Base-by-base conservation (phyloP, 1,140 invertebrate species). In the Dendroctonus ponderosae region DNA sequence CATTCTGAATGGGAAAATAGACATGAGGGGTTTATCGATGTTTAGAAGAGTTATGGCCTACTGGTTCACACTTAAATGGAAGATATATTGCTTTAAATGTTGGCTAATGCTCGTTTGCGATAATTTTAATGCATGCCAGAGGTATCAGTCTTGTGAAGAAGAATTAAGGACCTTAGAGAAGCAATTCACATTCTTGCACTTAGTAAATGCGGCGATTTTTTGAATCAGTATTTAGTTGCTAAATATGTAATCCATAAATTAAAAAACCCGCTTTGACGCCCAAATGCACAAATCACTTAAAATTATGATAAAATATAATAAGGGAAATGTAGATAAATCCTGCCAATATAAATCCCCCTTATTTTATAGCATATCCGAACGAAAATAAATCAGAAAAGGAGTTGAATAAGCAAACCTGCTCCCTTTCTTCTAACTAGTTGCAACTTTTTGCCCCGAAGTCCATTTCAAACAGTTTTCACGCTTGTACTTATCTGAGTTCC, bases 21-120 rank as follows among this genome's bases (percentile, higher is more conserved):
- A 52, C 26, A 52, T 52, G 50, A 26, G 15, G 12, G 39, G 59
- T 61, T 61, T 61, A 61, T 61, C 59, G 59, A 61, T 61, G 41
- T 61, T 61, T 61, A 61, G 39, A 51, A 61, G 48, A 61, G 51
- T 50, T 61, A 61, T 61, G 39, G 44, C 48, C 5, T 8, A 39
- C 37, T 61, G 59, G 59, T 40, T 61, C 51, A 51, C 44, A 41
- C 7, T 51, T 49, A 50, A 39, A 61, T n/a, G 39, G 38, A 38
- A 50, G 41, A 61, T 61, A 39, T 50, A 50, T 49, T 50, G 6
- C 48, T n/a, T 6, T 2, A n/a, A 39, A 40, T 61, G 39, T 11
- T 15, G 11, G 43, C 41, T 44, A 15, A 15, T 46, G 41, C 37
- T n/a, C 41, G 43, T 26, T 26, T 14, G 9, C 43, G 40, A 46